Evolutionary conservation across 2,113 vertebrate species (phyloP).

Genomic region (Actenoides hombroni): DNA sequence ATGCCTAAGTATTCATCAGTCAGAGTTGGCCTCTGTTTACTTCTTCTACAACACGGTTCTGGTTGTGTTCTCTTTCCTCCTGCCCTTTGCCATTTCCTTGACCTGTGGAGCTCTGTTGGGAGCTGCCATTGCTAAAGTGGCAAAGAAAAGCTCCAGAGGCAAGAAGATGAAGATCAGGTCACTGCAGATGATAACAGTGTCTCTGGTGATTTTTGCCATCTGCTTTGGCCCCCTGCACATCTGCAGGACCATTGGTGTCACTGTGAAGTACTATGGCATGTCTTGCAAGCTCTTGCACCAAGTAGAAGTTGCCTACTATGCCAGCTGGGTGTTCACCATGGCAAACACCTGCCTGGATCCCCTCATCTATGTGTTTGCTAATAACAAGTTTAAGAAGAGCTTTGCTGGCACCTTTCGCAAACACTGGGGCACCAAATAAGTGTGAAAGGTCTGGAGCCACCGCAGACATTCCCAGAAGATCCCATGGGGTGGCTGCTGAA

Average conservation of each 20-base stretch:
- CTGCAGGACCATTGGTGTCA: constrained; percentile 43
- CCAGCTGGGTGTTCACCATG: constrained; percentile 40
- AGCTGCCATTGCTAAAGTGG: constrained; percentile 51
- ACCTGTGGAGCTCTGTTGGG: constrained; percentile 65
- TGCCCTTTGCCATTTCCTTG: constrained; percentile 63
- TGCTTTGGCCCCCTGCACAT: constrained; percentile 75
- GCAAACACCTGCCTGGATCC: constrained; percentile 67
- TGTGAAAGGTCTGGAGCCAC: background rate
- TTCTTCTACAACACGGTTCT: constrained; percentile 62
- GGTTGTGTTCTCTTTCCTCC: constrained; percentile 54
- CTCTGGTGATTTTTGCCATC: constrained; percentile 67
- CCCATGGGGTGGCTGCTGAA: background rate
- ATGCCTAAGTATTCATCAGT: constrained; percentile 73
- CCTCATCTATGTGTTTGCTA: constrained; percentile 48
- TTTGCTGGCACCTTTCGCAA: constrained; percentile 7
- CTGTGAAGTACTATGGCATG: background rate
- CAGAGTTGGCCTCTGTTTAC: background rate
- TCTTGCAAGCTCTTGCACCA: background rate
- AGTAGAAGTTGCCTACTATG: constrained; percentile 40
- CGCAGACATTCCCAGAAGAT: background rate
- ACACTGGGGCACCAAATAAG: background rate
- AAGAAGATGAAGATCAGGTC: constrained; percentile 69
- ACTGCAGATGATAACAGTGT: constrained; percentile 57
- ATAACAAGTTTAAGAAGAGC: constrained; percentile 15
- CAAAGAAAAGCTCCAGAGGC: constrained; percentile 50